Conservation (phyloP, 2,888 invertebrate genomes). For the Chouioia cunea region DNA sequence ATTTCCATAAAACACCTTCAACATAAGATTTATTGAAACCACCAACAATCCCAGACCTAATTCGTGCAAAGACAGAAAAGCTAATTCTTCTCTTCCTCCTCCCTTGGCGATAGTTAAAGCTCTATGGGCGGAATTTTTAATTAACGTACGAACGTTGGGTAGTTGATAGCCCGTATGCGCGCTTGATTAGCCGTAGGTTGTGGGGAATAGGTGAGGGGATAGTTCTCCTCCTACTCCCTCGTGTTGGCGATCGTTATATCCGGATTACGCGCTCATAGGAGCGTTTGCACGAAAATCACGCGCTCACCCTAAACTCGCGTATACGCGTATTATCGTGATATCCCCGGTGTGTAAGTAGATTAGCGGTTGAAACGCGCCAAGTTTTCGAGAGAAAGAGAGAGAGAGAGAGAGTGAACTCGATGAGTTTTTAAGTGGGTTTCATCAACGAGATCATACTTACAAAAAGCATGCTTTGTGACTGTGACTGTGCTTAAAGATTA, state of each 20-base stretch:
- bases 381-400: not conserved
- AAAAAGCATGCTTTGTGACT: no score
- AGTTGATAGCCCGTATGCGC: not conserved
- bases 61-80: not conserved
- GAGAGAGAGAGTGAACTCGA: not conserved
- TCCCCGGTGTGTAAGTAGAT: conserved; percentile 27
- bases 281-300: conserved; percentile 14
- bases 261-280: conserved; percentile 8
- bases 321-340: conserved; percentile 23
- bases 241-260: conserved; percentile 11
- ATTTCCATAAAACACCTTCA: no score
- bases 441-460: no score
- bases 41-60: no score
- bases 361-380: conserved; percentile 20
- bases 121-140: conserved; percentile 19
- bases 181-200: not conserved
- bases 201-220: no score
- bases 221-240: no score
- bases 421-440: conserved; percentile 17
- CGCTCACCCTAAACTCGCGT: conserved; percentile 6
- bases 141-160: conserved; percentile 4
- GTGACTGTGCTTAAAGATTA: no score
- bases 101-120: not conserved
- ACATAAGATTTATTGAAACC: no score
- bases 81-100: not conserved